These are phyloP conservation scores for Pomatorhinus ruficollis DNA, from an alignment of 2,113 vertebrate genomes.

Conservation along the genomic window DNA sequence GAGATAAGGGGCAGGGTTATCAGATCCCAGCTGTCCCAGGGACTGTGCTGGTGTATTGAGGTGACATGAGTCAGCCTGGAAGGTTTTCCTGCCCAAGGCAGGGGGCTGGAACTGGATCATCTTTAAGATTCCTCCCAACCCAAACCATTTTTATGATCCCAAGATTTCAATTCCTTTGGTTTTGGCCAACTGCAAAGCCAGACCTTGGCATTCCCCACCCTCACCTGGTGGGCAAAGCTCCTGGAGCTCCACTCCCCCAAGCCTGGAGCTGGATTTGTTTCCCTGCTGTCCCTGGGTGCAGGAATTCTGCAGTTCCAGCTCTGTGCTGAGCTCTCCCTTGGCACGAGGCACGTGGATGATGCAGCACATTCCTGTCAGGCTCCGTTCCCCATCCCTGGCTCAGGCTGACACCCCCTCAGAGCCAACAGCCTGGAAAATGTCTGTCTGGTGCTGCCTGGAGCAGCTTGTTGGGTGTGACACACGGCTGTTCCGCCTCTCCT, in stretches of 20 bases:
- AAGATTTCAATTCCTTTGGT: background rate
- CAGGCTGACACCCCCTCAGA: background rate
- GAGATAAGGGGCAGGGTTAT: background rate
- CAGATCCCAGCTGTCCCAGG: background rate
- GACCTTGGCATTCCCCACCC: background rate
- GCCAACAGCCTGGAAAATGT: background rate
- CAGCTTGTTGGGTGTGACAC: background rate
- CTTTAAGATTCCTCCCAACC: background rate
- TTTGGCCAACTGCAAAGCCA: background rate
- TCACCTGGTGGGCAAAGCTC: fast-evolving
- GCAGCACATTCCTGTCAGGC: background rate
- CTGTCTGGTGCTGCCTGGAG: background rate
- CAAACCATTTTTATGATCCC: background rate
- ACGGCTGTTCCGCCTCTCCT: fast-evolving
- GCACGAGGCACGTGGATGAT: fast-evolving
- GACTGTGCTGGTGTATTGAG: background rate
- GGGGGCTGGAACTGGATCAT: background rate
- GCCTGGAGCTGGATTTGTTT: background rate
- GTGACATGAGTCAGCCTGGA: background rate
- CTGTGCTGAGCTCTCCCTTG: background rate
- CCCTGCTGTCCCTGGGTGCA: too few relatives aligned
- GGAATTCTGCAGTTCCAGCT: fast-evolving
- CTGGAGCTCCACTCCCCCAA: background rate
- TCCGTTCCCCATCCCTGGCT: fast-evolving
- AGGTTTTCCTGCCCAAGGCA: background rate